These are phyloP conservation scores for Australoheros facetus DNA, from an alignment of 2,797 vertebrate genomes.

Conservation along the genomic window DNA sequence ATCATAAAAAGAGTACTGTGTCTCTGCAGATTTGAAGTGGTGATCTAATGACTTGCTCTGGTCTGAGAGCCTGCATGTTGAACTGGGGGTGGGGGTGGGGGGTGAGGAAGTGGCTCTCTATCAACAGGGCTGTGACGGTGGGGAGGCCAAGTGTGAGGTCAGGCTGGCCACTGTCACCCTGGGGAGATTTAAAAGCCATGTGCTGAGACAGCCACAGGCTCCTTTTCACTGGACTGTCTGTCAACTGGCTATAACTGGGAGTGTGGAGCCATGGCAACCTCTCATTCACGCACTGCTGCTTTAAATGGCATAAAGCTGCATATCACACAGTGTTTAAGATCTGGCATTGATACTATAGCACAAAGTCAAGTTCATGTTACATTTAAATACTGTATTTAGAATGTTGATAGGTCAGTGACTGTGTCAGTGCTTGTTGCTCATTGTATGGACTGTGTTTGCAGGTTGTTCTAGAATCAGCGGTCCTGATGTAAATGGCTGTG, in stretches of 20 bases:
- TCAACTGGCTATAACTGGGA: constrained; percentile 27
- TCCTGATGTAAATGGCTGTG: no score
- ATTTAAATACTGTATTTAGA: not conserved
- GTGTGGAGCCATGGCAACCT: constrained; percentile 3
- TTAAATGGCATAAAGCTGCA: not conserved
- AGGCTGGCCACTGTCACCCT: constrained; percentile 43
- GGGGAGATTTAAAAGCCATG: constrained; percentile 65
- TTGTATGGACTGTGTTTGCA: no score
- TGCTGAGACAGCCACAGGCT: constrained; percentile 29
- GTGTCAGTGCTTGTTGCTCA: no score
- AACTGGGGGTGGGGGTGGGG: not conserved
- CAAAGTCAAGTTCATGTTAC: not conserved
- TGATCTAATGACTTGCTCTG: constrained; percentile 45
- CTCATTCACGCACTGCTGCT: not conserved
- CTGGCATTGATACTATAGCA: not conserved
- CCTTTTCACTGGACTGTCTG: constrained; percentile 34
- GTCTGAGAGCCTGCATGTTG: constrained; percentile 7
- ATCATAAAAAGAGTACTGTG: constrained; percentile 1
- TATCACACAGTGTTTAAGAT: not conserved
- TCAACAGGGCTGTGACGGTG: constrained; percentile 49
- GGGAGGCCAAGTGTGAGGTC: constrained; percentile 49
- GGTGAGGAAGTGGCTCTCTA: constrained; percentile 16
- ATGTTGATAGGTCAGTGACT: not conserved
- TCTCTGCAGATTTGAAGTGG: constrained; percentile 28
- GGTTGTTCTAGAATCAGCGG: no score